Evolutionary conservation across 1,140 invertebrate species (phyloP).

Genomic region (Pseudobourletiella spinata): DNA sequence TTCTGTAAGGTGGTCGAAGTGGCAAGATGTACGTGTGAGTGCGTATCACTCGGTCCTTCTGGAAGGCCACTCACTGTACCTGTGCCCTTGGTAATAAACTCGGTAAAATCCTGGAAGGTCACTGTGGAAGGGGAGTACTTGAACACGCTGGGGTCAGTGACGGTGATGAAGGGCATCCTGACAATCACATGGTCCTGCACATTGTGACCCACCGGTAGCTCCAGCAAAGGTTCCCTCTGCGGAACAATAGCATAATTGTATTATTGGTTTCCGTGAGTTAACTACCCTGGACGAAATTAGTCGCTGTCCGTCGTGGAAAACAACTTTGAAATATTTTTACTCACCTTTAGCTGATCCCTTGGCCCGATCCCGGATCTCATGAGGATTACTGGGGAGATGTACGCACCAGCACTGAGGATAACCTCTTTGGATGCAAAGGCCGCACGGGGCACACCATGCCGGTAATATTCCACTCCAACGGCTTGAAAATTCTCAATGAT

Average conservation of each 20-base stretch:
- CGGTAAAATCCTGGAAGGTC: no score
- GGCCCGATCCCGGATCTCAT: neutral
- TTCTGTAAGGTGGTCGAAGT: no score
- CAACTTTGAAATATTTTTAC: no score
- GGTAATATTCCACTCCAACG: neutral
- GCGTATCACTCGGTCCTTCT: no score
- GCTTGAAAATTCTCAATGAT: no score
- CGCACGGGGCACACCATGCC: neutral
- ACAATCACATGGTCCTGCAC: neutral
- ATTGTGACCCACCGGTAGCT: neutral
- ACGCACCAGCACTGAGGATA: neutral
- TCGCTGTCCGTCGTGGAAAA: no score
- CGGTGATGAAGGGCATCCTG: neutral
- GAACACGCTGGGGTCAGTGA: neutral
- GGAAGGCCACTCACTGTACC: no score
- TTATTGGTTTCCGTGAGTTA: no score
- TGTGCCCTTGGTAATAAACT: no score
- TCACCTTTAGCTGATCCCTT: no score
- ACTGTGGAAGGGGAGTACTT: neutral
- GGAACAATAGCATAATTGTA: neutral
- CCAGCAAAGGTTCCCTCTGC: neutral
- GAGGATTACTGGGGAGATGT: neutral
- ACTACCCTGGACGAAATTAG: no score
- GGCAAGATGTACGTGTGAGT: no score
- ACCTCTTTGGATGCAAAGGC: neutral